Evolutionary conservation across 2,113 vertebrate genomes (phyloP), one percentile per base, ranked within the genome.

Genomic region (Chauna torquata): DNA sequence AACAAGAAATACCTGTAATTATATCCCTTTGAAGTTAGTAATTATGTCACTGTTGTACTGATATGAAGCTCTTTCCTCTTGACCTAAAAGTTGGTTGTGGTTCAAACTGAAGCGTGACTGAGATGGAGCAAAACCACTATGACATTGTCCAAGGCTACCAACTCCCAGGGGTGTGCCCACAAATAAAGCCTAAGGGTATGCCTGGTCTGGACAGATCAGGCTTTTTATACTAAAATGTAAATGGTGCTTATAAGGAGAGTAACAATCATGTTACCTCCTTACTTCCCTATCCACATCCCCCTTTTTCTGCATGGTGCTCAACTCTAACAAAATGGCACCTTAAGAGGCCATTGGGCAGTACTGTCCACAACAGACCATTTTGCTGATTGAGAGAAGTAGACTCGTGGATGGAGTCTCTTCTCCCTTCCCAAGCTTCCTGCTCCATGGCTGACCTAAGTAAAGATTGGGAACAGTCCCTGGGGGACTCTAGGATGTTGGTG

Each of bases 1-100:
- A 95, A 49, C 65, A 79, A 87, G 78, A 90, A 96, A 80, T 77
- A 79, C 52, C 30, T 92, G 91, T 86, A 89, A 90, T 82, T 91
- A 22, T 36, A 88, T 68, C 27, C 34, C 54, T 95, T 87, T 58
- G 49, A 91, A 91, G 75, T 64, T 77, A 49, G 9, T 40, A 52
- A 66, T 80, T 62, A 25, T 61, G 19, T 90, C 40, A 17, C 36
- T 62, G 17, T 69, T 86, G 24, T 49, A 66, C 55, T 55, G 44
- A 82, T 72, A 23, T 38, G 61, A 89, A 58, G 40, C 36, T 92
- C 85, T 84, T 88, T 32, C 58, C 13, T 79, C 45, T 76, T 74
- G 55, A 82, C 30, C 45, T 64, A 14, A 42, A 69, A 91, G 34
- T 42, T 72, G 22, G 42, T 69, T 87, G 36, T 69, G 49, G 54